These are phyloP conservation scores for Drosophila aff. DNA, from an alignment of 1,140 invertebrate genomes.

Conservation along the genomic window DNA sequence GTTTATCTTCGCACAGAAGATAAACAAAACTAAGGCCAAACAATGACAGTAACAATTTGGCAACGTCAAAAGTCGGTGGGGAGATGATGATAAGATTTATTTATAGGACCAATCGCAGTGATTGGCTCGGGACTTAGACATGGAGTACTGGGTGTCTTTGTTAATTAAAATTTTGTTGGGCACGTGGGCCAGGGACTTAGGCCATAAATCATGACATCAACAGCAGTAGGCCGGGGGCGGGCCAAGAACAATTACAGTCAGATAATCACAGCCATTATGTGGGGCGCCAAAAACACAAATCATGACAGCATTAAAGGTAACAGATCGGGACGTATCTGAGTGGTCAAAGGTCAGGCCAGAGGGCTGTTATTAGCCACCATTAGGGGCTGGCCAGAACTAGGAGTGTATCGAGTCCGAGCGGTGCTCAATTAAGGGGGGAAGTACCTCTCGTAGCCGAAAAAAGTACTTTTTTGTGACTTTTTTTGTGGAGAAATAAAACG, in stretches of 20 bases:
- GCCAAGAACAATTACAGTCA: slow-evolving; percentile 30
- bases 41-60: slow-evolving; percentile 67
- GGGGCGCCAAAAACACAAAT: slow-evolving; percentile 56
- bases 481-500: too few relatives aligned
- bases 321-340: slow-evolving; percentile 31
- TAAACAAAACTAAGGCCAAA: slow-evolving; percentile 75
- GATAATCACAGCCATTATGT: slow-evolving; percentile 70
- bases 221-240: slow-evolving; percentile 38
- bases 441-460: too few relatives aligned
- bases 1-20: slow-evolving; percentile 70
- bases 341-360: slow-evolving; percentile 49
- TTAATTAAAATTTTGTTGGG: slow-evolving; percentile 78
- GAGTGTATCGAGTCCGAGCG: slow-evolving; percentile 15
- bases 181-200: slow-evolving; percentile 48
- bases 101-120: slow-evolving; percentile 42
- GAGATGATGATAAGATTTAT: slow-evolving; percentile 73
- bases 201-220: slow-evolving; percentile 79
- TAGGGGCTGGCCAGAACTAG: slow-evolving; percentile 8
- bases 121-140: slow-evolving; percentile 44
- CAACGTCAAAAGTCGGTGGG: slow-evolving; percentile 56
- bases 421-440: slow-evolving; percentile 35
- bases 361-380: slow-evolving; percentile 47
- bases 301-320: slow-evolving; percentile 54
- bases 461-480: too few relatives aligned
- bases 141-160: slow-evolving; percentile 25